These are phyloP conservation scores for Drosophila aff. DNA, from an alignment of 1,140 invertebrate genomes.

Conservation along the genomic window DNA sequence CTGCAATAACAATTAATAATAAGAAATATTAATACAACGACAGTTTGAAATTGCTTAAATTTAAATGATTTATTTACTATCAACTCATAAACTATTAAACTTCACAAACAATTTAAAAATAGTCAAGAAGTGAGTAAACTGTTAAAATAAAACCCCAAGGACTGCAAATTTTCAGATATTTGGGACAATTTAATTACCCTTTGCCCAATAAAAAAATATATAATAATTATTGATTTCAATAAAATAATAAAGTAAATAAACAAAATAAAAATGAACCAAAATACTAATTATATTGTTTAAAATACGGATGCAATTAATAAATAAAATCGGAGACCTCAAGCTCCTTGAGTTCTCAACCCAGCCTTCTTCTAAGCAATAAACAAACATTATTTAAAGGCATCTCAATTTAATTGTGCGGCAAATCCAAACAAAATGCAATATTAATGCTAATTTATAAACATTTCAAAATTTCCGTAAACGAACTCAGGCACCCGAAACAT, in stretches of 20 bases:
- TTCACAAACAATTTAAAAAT: background rate
- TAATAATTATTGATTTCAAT: background rate
- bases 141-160: background rate
- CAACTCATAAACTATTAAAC: background rate
- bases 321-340: background rate
- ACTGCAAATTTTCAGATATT: background rate
- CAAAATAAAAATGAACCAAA: background rate
- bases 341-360: background rate
- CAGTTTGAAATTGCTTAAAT: too few species aligned
- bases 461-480: constrained; percentile 3
- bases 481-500: background rate
- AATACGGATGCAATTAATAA: background rate
- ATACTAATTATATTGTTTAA: background rate
- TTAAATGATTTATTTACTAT: too few species aligned
- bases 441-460: constrained; percentile 20
- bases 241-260: background rate
- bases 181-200: background rate
- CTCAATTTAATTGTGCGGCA: background rate
- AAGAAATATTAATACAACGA: too few species aligned
- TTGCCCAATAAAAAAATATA: background rate
- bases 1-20: too few species aligned
- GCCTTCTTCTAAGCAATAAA: background rate
- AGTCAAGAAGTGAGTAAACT: background rate
- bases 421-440: constrained; percentile 13
- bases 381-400: background rate